Base-by-base conservation (phyloP, 2,888 invertebrate genomes). In the Lochmaea capreae region DNA sequence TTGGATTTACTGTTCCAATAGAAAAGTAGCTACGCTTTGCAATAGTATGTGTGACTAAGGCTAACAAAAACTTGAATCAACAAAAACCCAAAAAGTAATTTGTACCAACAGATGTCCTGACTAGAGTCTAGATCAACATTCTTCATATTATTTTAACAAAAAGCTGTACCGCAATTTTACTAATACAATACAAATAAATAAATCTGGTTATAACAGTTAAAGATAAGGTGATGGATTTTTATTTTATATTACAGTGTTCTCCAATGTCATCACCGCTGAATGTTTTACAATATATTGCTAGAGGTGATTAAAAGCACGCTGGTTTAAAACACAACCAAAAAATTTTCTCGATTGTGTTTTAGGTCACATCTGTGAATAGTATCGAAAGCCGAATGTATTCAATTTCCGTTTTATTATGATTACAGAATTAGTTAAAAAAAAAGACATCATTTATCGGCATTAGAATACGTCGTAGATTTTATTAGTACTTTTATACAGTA, bases 271-370 rank as follows among this genome's bases (percentile, higher is more conserved):
- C 77, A 76, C 77, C 76, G 22, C 62, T 72, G 68, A 76, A 77
- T 73, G 69, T 73, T 76, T 69, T 72, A 72, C 71, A 80, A 81
- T 83, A 39, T 39, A 82, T 82, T 83, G 84, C 83, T 82, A 81
- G 80, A 80, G 80, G 82, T 81, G 82, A 78, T 75, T 77, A 72
- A 74, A 78, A 76, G 72, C 68, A 69, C 65, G 71, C 75, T 68
- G 67, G 68, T 72, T 71, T 57, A 66, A 54, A 68, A 71, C 75
- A 72, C 68, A 59, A 65, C 59, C 63, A 52, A 70, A 63, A 70
- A 63, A 61, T 39, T 33, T 67, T 67, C 26, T 49, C 43, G 52
- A 62, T 62, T 68, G 49, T 68, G 61, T 68, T 62, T 46, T 63
- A 63, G 62, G 62, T 42, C 62, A 63, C 11, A 18, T 43, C 43